A percentile compares a stretch with the other conserved stretches of the same genome.
These are phyloP conservation scores for Zonotrichia albicollis DNA, from an alignment of 2,797 vertebrate species.

Conservation along the genomic window DNA sequence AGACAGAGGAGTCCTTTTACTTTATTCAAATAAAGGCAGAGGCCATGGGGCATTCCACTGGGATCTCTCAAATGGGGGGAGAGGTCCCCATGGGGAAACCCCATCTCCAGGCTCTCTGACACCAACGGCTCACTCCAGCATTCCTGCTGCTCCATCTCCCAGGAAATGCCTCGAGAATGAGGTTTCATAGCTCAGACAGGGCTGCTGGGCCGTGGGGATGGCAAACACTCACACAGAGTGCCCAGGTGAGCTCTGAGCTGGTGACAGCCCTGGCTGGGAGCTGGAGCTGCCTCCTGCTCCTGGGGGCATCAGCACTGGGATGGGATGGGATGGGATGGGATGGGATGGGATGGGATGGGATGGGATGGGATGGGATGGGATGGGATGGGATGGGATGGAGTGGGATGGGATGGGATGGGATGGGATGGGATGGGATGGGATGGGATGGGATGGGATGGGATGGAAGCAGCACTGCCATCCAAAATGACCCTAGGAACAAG, in stretches of 20 bases:
- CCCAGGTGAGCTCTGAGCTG: neutral
- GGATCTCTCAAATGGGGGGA: no score
- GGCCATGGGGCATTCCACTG: no score
- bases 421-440: no score
- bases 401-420: no score
- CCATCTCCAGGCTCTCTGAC: no score
- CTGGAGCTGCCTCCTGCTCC: neutral
- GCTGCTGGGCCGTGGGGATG: neutral
- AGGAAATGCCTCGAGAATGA: neutral
- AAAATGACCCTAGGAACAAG: accelerated
- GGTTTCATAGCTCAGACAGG: neutral
- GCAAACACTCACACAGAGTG: neutral
- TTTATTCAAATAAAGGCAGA: no score
- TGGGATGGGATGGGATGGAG: neutral
- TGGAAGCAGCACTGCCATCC: neutral
- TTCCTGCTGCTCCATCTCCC: neutral
- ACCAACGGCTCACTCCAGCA: no score
- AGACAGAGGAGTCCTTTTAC: neutral
- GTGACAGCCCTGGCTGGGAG: neutral
- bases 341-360: no score
- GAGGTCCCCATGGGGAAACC: no score
- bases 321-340: no score
- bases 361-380: neutral
- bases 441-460: neutral
- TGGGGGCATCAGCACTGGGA: neutral